Conservation (phyloP, 1,140 invertebrate species). For the Drosophila sproati region DNA sequence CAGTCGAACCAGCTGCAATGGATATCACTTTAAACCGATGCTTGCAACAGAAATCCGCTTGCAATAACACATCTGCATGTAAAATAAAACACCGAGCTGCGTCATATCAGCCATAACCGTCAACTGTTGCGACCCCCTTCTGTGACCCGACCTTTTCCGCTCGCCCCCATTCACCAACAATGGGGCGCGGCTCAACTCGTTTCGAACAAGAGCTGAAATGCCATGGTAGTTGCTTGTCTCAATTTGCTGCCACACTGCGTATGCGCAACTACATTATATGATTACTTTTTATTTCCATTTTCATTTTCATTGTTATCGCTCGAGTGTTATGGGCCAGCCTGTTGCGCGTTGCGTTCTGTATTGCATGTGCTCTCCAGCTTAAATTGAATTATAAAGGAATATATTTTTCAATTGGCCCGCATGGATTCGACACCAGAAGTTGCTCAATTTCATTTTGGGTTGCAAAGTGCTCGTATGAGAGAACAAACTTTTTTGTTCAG, state of each 20-base stretch:
- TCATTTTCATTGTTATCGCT: constrained; percentile 75
- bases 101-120: constrained; percentile 73
- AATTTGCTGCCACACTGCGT: constrained; percentile 65
- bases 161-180: background rate
- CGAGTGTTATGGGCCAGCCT: constrained; percentile 70
- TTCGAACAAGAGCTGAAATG: constrained; percentile 32
- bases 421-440: constrained; percentile 9
- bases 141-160: background rate
- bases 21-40: constrained; percentile 62
- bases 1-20: constrained; percentile 38
- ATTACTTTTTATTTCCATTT: constrained; percentile 75
- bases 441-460: constrained; percentile 1
- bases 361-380: constrained; percentile 26
- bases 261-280: constrained; percentile 72
- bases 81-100: constrained; percentile 46
- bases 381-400: constrained; percentile 73
- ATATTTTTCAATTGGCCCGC: constrained; percentile 30
- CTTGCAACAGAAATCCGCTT: constrained; percentile 31
- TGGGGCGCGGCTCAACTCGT: constrained; percentile 21
- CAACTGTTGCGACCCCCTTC: constrained; percentile 62
- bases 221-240: constrained; percentile 43
- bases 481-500: background rate
- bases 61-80: background rate
- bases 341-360: constrained; percentile 46
- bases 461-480: background rate